These are phyloP conservation scores for Lydus trimaculatus DNA, from an alignment of 2,888 invertebrate genomes.

Conservation along the genomic window DNA sequence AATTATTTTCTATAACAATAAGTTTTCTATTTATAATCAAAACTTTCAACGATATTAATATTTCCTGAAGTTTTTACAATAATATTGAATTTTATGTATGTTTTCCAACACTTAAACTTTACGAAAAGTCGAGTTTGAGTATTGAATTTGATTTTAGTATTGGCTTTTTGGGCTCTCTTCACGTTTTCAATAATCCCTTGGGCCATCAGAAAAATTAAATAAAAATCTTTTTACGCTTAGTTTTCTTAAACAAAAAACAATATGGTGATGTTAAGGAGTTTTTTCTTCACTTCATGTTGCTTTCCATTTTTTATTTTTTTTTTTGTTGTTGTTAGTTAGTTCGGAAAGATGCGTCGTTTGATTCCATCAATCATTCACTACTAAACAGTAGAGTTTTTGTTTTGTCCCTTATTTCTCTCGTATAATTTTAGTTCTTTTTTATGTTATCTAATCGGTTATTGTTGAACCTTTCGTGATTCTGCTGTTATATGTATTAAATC, in stretches of 20 bases:
- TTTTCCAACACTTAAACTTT: conserved; percentile 9
- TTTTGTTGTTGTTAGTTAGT: no score
- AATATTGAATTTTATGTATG: conserved; percentile 8
- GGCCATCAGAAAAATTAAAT: background rate
- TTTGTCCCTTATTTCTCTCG: background rate
- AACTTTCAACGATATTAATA: conserved; percentile 1
- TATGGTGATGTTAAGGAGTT: background rate
- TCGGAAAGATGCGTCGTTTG: background rate
- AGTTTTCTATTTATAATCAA: conserved; percentile 3
- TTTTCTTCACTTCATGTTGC: background rate
- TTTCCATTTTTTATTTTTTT: background rate
- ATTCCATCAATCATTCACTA: conserved; percentile 6
- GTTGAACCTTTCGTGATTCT: background rate
- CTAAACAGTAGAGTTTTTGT: background rate
- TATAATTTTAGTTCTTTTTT: conserved; percentile 1
- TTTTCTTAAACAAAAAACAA: background rate
- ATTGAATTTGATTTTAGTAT: conserved; percentile 7
- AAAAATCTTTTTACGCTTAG: background rate
- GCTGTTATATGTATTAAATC: background rate
- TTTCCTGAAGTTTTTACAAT: conserved; percentile 7
- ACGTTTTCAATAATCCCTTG: conserved; percentile 9
- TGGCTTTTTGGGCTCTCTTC: background rate
- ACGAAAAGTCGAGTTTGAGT: background rate
- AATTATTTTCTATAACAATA: conserved; percentile 1
- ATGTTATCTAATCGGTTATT: background rate